phyloP scores from a whole-genome alignment of 2,888 invertebrate species.

The Aplocera efformata region DNA sequence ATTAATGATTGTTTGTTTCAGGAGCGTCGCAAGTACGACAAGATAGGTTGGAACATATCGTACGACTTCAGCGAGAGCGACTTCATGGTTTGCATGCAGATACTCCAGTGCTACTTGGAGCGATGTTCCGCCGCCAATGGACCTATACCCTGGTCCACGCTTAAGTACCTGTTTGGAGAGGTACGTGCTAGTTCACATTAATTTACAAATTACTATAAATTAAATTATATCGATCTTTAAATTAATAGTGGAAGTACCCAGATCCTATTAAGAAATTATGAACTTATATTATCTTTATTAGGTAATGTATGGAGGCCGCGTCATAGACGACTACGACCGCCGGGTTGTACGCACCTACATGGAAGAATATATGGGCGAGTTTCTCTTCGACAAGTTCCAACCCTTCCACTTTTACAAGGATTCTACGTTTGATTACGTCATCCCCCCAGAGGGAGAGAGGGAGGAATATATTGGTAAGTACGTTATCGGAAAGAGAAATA shows the following conservation, averaged over 20 bases:
- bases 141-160: conserved; percentile 92
- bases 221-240: too few relatives aligned
- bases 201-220: not conserved
- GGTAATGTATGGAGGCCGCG: conserved; percentile 97
- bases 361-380: conserved; percentile 97
- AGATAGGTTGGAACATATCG: conserved; percentile 96
- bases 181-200: conserved; percentile 55
- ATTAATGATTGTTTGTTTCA: too few relatives aligned
- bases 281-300: conserved; percentile 39
- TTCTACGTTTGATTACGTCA: conserved; percentile 86
- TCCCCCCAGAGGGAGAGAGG: conserved; percentile 84
- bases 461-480: conserved; percentile 88
- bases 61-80: conserved; percentile 97
- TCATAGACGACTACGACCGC: conserved; percentile 95
- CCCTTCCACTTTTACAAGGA: conserved; percentile 94
- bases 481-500: conserved; percentile 81
- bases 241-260: too few relatives aligned
- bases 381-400: conserved; percentile 94
- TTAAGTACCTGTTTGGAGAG: conserved; percentile 96
- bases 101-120: conserved; percentile 90
- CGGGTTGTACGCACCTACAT: conserved; percentile 93
- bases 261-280: too few relatives aligned
- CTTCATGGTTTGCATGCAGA: conserved; percentile 92
- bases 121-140: conserved; percentile 82
- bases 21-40: conserved; percentile 95